Evolutionary conservation across 2,888 invertebrate species (phyloP).

Genomic region (Clusia tigrina): DNA sequence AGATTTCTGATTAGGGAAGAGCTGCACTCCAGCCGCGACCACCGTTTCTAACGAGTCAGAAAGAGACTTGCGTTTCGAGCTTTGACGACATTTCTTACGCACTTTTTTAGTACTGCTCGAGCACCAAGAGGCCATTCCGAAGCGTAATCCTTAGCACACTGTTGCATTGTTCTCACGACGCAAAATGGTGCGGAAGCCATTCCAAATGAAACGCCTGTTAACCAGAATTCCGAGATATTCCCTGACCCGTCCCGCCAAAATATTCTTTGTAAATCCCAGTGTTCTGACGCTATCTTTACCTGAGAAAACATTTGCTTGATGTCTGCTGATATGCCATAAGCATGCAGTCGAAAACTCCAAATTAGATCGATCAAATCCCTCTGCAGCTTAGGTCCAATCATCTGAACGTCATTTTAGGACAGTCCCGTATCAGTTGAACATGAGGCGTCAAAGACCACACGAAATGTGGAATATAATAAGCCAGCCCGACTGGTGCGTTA

Average conservation of each 20-base stretch:
- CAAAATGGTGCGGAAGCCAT: conserved; percentile 21
- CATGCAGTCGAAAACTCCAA: conserved; percentile 2
- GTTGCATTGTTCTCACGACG: conserved; percentile 18
- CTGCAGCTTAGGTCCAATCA: conserved; percentile 19
- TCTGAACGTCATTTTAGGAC: conserved; percentile 15
- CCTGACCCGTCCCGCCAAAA: neutral
- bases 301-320: conserved; percentile 1
- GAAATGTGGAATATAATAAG: conserved; percentile 14
- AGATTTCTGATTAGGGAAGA: conserved; percentile 8
- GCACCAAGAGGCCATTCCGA: conserved; percentile 11
- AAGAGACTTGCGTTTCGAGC: no score
- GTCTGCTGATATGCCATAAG: neutral
- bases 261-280: conserved; percentile 1
- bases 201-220: conserved; percentile 6
- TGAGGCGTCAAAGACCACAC: conserved; percentile 18
- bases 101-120: conserved; percentile 11
- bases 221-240: neutral
- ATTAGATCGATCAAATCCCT: neutral
- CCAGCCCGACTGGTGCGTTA: conserved; percentile 6
- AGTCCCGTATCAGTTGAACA: conserved; percentile 20
- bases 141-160: conserved; percentile 16
- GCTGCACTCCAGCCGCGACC: neutral
- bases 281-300: neutral
- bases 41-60: no score
- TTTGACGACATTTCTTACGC: no score